Evolutionary conservation across 1,140 invertebrate genomes (phyloP), one percentile per base, ranked within the genome.

Genomic region (Telenomus remus): DNA sequence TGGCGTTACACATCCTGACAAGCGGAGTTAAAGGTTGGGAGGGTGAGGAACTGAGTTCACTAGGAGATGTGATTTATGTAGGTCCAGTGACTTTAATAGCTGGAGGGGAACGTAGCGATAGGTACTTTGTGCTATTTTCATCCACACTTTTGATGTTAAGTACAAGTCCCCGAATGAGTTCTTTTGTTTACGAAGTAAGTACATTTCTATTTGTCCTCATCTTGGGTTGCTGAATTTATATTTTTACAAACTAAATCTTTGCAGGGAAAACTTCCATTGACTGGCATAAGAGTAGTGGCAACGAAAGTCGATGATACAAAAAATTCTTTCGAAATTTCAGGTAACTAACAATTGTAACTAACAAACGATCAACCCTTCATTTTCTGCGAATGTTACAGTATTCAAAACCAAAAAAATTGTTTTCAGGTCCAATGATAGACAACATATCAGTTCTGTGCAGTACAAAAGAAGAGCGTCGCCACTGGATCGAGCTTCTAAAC

Each of bases 11-110:
- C 89, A 95, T 99, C 39, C 89, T 99, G 70, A 95, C 93, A 0
- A 96, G 96, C 4, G 94, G 94, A 15, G 95, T 98, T n/a, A 91
- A 95, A 71, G 95, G 95, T 1, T 98, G 96, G 96, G 96, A 98
- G 83, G 96, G 96, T n/a, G 95, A 96, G 75, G 95, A 94, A 80
- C 83, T 95, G 13, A 89, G 89, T 9, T 90, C 90, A 5, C 86
- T 97, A 14, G 95, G 94, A 2, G 93, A 95, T 70, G 93, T 95
- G 13, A 88, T 96, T 64, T 92, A 95, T 75, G 95, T 96, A 91
- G 95, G 96, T 14, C 94, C 95, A 75, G 96, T 94, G 0, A 84
- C 79, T 50, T 37, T 94, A n/a, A 93, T 94, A 1, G 91, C 97
- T 10, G 92, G 94, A 2, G 91, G 92, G 0, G 89, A 90, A 74